phyloP scores from a whole-genome alignment of 2,888 invertebrate species.

The Heteropelma amictum region DNA sequence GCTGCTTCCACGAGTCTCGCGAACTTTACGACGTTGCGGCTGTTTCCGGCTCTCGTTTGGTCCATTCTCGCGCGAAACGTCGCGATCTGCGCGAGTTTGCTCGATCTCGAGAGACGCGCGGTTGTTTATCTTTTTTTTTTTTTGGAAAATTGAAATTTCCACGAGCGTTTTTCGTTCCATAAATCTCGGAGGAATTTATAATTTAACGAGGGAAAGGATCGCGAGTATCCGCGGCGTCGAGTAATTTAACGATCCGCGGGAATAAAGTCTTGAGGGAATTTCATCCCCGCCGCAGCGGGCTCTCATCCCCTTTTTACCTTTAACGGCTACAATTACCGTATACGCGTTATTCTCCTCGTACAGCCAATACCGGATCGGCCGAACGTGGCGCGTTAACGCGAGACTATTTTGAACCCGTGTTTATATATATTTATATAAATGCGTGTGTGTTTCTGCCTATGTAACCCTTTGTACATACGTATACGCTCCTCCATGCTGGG shows the following conservation, averaged over 20 bases:
- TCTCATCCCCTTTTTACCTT: slow-evolving; percentile 41
- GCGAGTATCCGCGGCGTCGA: background rate
- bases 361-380: slow-evolving; percentile 38
- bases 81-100: too few species aligned
- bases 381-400: slow-evolving; percentile 32
- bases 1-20: too few species aligned
- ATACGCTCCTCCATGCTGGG: background rate
- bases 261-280: slow-evolving; percentile 44
- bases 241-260: slow-evolving; percentile 9
- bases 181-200: too few species aligned
- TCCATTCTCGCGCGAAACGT: too few species aligned
- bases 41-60: too few species aligned
- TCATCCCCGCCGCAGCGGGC: slow-evolving; percentile 35
- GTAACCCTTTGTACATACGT: background rate
- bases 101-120: too few species aligned
- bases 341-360: slow-evolving; percentile 20
- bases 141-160: too few species aligned
- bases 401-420: slow-evolving; percentile 19
- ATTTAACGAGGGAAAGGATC: background rate
- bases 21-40: too few species aligned
- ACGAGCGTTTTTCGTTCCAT: too few species aligned
- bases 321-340: slow-evolving; percentile 42
- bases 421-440: slow-evolving; percentile 9
- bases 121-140: background rate
- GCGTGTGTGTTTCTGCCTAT: slow-evolving; percentile 1